Evolutionary conservation across 2,113 vertebrate species (phyloP), one percentile per base, ranked within the genome.

Genomic region (Natator depressus): DNA sequence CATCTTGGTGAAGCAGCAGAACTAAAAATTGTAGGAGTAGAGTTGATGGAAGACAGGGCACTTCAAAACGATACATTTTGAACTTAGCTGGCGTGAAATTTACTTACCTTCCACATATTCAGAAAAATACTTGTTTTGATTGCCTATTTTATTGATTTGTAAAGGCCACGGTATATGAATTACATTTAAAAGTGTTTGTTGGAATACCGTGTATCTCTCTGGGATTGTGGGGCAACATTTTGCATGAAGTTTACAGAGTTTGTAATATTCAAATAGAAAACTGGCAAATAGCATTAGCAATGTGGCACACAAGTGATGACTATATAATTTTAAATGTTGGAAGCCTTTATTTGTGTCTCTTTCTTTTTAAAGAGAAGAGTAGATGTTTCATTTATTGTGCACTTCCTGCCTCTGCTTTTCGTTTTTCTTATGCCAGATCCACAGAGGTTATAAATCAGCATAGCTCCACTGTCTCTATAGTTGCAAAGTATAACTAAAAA

Each of bases 91-190:
- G 72, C 78, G 72, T 53, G 79, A 94, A 96, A 94, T 88, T 31
- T 88, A 53, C 80, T 89, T 84, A 89, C 38, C 50, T 81, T 87
- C 90, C 65, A 86, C 78, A 17, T 81, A 89, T 95, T 88, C 95
- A 95, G 75, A 91, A 92, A 88, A 17, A 96, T 85, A 27, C 22
- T 65, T 88, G 85, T 85, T 96, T 94, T 91, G 82, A 86, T 96
- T 91, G 38, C 81, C 79, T 95, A 8, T 75, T 91, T 89, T 94
- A 89, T 94, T 93, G 90, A 90, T 95, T 95, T 95, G 94, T 93
- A 97, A 95, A 82, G 94, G 81, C 75, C 80, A 42, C 8, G 12
- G 42, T 85, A 10, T 93, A 89, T 91, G 42, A 85, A 89, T 78
- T 78, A 79, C 19, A 46, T 38, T 83, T 46, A 50, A 90, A 55